A percentile compares a stretch with the other conserved stretches of the same genome.
These are phyloP conservation scores for Scotopteryx bipunctaria DNA, from an alignment of 2,888 invertebrate species.

Conservation along the genomic window DNA sequence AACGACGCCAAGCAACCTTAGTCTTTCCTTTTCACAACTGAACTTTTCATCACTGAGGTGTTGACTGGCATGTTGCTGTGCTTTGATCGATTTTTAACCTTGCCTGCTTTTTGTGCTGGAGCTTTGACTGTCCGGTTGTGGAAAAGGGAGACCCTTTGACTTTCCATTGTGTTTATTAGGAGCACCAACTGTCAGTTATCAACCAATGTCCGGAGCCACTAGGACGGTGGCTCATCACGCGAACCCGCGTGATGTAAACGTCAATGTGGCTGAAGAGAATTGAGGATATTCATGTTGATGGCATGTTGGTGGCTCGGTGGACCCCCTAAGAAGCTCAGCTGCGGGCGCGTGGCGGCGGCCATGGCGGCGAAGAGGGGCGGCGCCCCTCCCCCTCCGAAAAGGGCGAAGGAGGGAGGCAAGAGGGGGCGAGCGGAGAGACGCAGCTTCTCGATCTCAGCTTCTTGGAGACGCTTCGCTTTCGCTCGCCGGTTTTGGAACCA, in stretches of 20 bases:
- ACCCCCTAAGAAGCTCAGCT: constrained; percentile 83
- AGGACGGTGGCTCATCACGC: constrained; percentile 66
- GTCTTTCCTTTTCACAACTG: no score
- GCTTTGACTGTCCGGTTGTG: no score
- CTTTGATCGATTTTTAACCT: no score
- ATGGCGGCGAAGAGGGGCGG: constrained; percentile 87
- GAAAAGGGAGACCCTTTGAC: no score
- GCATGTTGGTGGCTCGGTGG: constrained; percentile 82
- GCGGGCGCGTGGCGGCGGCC: constrained; percentile 85
- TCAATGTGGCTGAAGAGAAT: constrained; percentile 84
- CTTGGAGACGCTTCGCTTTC: constrained; percentile 98
- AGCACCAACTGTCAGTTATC: no score
- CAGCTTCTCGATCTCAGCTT: constrained; percentile 96
- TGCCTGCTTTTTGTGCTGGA: no score
- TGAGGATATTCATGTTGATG: constrained; percentile 81
- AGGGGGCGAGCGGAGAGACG: constrained; percentile 92
- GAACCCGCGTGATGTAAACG: constrained; percentile 66
- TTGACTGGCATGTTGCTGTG: no score
- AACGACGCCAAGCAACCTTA: no score
- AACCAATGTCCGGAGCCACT: constrained; percentile 39
- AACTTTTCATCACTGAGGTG: no score
- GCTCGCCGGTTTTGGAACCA: constrained; percentile 97
- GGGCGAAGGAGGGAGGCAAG: constrained; percentile 88
- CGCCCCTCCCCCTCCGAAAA: constrained; percentile 86
- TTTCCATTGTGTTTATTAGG: no score